phyloP scores from a whole-genome alignment of 2,888 invertebrate genomes.

The Hyppa rectilinea region DNA sequence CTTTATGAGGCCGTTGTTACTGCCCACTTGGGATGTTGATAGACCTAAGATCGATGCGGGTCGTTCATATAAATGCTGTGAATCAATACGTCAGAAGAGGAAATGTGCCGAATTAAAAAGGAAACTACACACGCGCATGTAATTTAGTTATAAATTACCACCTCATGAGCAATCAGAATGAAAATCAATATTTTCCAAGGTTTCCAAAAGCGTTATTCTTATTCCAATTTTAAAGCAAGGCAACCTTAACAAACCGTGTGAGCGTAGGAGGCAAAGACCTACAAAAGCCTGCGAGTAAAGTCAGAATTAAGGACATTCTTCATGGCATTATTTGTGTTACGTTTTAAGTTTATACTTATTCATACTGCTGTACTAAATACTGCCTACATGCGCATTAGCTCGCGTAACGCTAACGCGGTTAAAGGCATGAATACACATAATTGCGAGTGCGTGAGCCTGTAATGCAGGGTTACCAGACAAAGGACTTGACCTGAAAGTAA shows the following conservation, averaged over 20 bases:
- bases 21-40: constrained; percentile 56
- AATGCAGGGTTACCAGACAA: constrained; percentile 62
- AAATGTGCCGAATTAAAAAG: constrained; percentile 15
- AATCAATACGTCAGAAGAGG: constrained; percentile 26
- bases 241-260: constrained; percentile 30
- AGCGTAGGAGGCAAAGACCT: constrained; percentile 47
- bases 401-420: constrained; percentile 66
- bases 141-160: not conserved
- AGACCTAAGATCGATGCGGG: constrained; percentile 44
- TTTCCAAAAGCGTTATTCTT: constrained; percentile 21
- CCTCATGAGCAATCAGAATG: constrained; percentile 5
- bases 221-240: constrained; percentile 29
- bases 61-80: constrained; percentile 4
- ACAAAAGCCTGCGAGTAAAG: constrained; percentile 52
- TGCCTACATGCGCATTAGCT: constrained; percentile 66
- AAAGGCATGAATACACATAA: constrained; percentile 75
- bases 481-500: constrained; percentile 26
- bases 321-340: constrained; percentile 62
- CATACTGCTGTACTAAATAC: constrained; percentile 64
- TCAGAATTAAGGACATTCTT: constrained; percentile 64
- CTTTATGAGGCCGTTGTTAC: constrained; percentile 64
- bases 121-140: not conserved
- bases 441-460: constrained; percentile 70
- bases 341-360: constrained; percentile 68
- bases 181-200: constrained; percentile 9